phyloP scores from a whole-genome alignment of 2,888 invertebrate species.

The Cephus pulcher region DNA sequence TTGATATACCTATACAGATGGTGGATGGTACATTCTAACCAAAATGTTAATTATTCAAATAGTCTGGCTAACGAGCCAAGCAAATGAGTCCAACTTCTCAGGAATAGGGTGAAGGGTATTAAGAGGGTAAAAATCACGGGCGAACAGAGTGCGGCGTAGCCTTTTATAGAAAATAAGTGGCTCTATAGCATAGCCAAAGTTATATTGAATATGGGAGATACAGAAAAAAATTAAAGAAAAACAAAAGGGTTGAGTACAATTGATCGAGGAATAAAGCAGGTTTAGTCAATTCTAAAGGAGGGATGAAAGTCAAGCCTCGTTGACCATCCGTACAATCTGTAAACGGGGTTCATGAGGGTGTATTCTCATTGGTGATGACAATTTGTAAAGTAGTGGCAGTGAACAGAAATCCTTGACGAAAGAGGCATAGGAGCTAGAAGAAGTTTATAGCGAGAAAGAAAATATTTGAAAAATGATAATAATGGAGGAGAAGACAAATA shows the following conservation, averaged over 20 bases:
- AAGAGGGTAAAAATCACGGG: neutral
- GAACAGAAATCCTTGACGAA: neutral
- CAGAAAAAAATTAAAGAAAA: neutral
- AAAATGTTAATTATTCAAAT: constrained; percentile 63
- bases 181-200: neutral
- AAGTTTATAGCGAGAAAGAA: neutral
- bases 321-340: neutral
- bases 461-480: neutral
- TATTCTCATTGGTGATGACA: neutral
- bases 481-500: neutral
- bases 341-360: neutral
- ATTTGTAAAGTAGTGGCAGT: neutral
- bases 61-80: constrained; percentile 54
- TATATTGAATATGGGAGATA: neutral
- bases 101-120: neutral
- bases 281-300: neutral
- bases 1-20: constrained; percentile 44
- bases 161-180: neutral
- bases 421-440: neutral
- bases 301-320: neutral
- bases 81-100: constrained; percentile 27
- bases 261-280: neutral
- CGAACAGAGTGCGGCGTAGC: neutral
- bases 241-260: neutral
- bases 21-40: constrained; percentile 50